Evolutionary conservation across 2,888 invertebrate species (phyloP).

Genomic region (Monoplex corrugatus): DNA sequence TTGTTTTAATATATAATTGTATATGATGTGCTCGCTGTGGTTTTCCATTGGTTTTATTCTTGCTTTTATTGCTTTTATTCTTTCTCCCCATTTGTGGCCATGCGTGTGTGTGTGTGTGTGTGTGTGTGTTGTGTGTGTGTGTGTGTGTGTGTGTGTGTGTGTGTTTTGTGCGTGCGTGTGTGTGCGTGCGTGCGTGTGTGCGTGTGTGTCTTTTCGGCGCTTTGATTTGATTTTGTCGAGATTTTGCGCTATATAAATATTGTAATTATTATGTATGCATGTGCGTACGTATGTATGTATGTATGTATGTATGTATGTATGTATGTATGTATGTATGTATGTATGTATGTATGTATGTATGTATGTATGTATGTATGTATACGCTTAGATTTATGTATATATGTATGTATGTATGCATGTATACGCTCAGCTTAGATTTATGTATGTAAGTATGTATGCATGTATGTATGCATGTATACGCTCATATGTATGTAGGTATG

Average conservation of each 20-base stretch:
- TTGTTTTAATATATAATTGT: no score
- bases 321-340: background rate
- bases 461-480: no score
- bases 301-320: no score
- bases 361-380: conserved; percentile 6
- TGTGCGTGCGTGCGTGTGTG: background rate
- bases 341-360: background rate
- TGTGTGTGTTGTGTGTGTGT: background rate
- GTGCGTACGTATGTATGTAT: no score
- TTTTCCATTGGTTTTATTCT: no score
- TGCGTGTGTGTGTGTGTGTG: background rate
- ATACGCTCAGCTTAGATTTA: background rate
- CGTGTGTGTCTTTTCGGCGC: background rate
- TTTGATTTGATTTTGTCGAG: no score
- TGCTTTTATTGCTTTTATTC: no score
- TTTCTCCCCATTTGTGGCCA: no score
- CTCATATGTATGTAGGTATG: no score
- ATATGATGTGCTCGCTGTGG: no score
- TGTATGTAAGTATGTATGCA: background rate
- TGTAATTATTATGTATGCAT: background rate
- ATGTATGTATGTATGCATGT: conserved; percentile 26
- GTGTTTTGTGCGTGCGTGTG: background rate
- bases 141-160: background rate
- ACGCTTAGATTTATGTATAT: conserved; percentile 25
- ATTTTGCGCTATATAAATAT: background rate